Evolutionary conservation across 2,888 invertebrate species (phyloP), one percentile per base, ranked within the genome.

Genomic region (Lutraria lutraria): DNA sequence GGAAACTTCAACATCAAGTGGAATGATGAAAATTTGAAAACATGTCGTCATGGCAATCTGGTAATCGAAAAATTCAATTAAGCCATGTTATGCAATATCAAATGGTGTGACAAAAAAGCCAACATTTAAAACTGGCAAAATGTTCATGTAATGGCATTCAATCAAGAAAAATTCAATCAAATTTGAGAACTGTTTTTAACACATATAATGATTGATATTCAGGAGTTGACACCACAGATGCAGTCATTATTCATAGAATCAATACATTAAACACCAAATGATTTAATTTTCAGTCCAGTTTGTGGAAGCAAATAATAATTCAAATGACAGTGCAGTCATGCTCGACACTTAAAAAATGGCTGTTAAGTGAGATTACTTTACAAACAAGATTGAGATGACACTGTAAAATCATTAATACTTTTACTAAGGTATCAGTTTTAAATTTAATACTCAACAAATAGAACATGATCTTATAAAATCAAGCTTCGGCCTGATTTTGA

Each of bases 381-480:
- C 34, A 76, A 76, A 76, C 76, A 31, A 16, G 76, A 76, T 31
- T 31, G 31, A 31, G 76, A 76, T 34, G 34, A 76, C 76, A 76
- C 76, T 76, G 15, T 76, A 76, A 76, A 34, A 76, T 31, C 76
- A 76, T 76, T 76, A 76, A 76, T 31, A 76, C 76, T 76, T 76
- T 76, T 31, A 76, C 76, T 76, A 25, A 31, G 76, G 76, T 76
- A 76, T 76, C 76, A 76, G 76, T 76, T 76, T 34, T 76, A 76
- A 76, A 76, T 76, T 34, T 76, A 76, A 76, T 76, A 76, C 76
- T 31, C 29, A 15, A 76, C 76, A 76, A 76, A 76, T 25, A 76
- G 15, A 76, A 76, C 76, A 29, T 76, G 76, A 76, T 76, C 76
- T 76, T 31, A 19, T 76, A 76, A 76, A 76, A 76, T 19, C 76